phyloP scores from a whole-genome alignment of 2,797 vertebrate genomes.

The Furcifer pardalis region DNA sequence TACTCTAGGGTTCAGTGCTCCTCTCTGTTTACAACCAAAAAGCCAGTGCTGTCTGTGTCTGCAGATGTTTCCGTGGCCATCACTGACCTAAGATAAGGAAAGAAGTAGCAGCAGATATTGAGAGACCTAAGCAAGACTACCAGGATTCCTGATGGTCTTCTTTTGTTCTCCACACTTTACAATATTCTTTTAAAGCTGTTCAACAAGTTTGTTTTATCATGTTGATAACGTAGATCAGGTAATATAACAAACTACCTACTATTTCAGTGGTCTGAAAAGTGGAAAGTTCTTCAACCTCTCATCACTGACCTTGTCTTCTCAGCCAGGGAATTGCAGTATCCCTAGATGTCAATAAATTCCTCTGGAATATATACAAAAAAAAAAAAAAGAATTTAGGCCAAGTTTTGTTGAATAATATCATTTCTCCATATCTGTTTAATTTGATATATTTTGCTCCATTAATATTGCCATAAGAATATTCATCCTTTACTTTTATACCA shows the following conservation, averaged over 20 bases:
- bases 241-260: not conserved
- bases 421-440: not conserved
- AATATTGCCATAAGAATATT: not conserved
- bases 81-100: no score
- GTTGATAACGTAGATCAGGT: not conserved
- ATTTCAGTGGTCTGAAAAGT: not conserved
- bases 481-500: conserved; percentile 2
- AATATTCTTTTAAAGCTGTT: not conserved
- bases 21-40: no score
- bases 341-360: not conserved
- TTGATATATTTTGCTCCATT: not conserved
- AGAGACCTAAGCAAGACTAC: no score
- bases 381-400: not conserved
- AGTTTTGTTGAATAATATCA: not conserved
- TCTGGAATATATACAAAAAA: not conserved
- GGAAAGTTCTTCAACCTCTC: not conserved
- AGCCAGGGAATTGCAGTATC: not conserved
- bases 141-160: no score
- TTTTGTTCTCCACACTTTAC: not conserved
- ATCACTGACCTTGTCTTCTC: not conserved
- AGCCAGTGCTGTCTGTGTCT: no score
- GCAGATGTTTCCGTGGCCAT: no score
- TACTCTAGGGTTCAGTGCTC: no score
- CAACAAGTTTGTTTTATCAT: not conserved
- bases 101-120: no score